Conservation (phyloP, 1,140 invertebrate genomes). For the Gryllus bimaculatus region DNA sequence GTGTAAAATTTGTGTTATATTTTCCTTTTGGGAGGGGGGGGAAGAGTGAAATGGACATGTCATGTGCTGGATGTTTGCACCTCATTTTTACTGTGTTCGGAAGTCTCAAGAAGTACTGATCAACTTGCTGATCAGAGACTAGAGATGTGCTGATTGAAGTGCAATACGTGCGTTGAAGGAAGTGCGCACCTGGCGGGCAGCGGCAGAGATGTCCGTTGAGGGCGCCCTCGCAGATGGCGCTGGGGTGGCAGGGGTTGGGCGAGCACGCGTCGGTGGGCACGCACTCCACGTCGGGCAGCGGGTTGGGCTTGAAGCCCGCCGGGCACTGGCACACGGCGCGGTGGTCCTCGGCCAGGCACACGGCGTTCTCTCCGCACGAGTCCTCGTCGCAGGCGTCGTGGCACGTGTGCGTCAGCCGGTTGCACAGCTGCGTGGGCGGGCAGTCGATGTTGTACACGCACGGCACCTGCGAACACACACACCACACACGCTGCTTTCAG, state of each 20-base stretch:
- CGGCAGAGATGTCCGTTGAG: slow-evolving; percentile 56
- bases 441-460: slow-evolving; percentile 81
- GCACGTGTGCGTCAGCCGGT: slow-evolving; percentile 72
- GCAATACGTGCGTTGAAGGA: too few species aligned
- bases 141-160: too few species aligned
- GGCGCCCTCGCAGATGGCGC: slow-evolving; percentile 63
- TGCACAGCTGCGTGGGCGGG: slow-evolving; percentile 63
- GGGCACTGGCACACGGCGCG: slow-evolving; percentile 73
- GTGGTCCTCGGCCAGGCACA: slow-evolving; percentile 79
- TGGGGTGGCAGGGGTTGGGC: slow-evolving; percentile 68
- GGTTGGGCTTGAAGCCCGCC: slow-evolving; percentile 66
- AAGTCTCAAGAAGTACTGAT: too few species aligned
- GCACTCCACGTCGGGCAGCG: slow-evolving; percentile 70
- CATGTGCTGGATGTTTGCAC: too few species aligned
- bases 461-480: slow-evolving; percentile 44
- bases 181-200: slow-evolving; percentile 45
- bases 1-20: too few species aligned
- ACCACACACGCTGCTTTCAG: too few species aligned
- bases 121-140: too few species aligned
- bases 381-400: slow-evolving; percentile 69
- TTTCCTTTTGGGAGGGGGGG: too few species aligned
- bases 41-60: too few species aligned
- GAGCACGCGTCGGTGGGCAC: slow-evolving; percentile 54
- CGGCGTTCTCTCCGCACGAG: slow-evolving; percentile 75
- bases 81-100: too few species aligned